A percentile compares a stretch with the other conserved stretches of the same genome.
These are phyloP conservation scores for Syngnathus rostellatus DNA, from an alignment of 2,797 vertebrate species.

Conservation along the genomic window DNA sequence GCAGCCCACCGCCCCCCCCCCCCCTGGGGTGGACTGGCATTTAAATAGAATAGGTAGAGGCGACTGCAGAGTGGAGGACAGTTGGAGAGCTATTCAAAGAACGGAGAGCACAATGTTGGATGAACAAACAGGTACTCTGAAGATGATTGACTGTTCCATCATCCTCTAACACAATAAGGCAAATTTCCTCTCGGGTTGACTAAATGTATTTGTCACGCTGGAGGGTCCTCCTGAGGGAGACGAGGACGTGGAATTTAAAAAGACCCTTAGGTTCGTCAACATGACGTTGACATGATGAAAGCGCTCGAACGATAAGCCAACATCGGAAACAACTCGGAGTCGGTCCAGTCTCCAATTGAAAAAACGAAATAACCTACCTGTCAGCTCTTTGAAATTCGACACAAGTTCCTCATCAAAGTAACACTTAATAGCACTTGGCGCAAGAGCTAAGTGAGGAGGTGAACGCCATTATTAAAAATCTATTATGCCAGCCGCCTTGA, in stretches of 20 bases:
- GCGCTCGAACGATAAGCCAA: constrained; percentile 9
- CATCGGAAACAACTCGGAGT: too few relatives aligned
- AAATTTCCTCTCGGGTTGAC: constrained; percentile 28
- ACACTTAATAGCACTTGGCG: constrained; percentile 17
- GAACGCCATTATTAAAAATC: not conserved
- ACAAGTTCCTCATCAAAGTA: not conserved
- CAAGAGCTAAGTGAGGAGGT: not conserved
- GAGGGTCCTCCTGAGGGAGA: constrained; percentile 34
- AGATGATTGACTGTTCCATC: not conserved
- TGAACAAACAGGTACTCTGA: not conserved
- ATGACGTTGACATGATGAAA: constrained; percentile 12
- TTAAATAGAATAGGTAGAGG: constrained; percentile 47
- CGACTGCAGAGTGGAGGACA: constrained; percentile 15
- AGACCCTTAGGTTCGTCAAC: constrained; percentile 14
- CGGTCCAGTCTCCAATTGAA: constrained; percentile 8
- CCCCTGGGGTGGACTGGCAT: constrained; percentile 41
- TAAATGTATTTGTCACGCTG: constrained; percentile 35
- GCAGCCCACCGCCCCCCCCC: constrained; percentile 28
- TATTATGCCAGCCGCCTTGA: not conserved
- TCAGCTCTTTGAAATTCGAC: constrained; percentile 11
- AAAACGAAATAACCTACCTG: constrained; percentile 9
- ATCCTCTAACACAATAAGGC: not conserved
- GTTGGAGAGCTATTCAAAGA: constrained; percentile 10
- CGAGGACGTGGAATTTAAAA: constrained; percentile 20
- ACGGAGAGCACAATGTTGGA: constrained; percentile 6